phyloP scores from a whole-genome alignment of 2,888 invertebrate species.

The Drosophila diplacantha region DNA sequence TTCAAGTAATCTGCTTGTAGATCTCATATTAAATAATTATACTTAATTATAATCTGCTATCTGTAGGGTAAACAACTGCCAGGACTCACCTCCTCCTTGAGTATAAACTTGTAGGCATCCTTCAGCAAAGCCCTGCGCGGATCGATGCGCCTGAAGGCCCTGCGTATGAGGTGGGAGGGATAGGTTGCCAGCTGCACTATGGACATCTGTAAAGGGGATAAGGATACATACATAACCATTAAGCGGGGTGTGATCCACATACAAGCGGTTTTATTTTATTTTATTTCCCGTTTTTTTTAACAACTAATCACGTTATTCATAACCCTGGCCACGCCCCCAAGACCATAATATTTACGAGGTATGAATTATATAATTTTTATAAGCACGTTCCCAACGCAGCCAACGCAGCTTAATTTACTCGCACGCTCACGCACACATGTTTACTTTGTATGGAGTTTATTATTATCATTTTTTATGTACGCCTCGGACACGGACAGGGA shows the following conservation, averaged over 20 bases:
- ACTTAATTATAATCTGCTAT: background rate
- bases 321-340: constrained; percentile 54
- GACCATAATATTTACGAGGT: constrained; percentile 68
- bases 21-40: background rate
- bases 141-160: constrained; percentile 73
- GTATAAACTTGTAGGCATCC: constrained; percentile 74
- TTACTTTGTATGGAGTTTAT: constrained; percentile 71
- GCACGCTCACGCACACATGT: constrained; percentile 65
- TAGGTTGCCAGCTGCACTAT: constrained; percentile 73
- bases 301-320: constrained; percentile 73
- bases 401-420: constrained; percentile 66
- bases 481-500: constrained; percentile 34
- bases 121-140: constrained; percentile 61
- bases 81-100: constrained; percentile 75
- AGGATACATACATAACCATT: constrained; percentile 15
- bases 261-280: constrained; percentile 18
- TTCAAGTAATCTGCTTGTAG: background rate
- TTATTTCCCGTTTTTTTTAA: constrained; percentile 39
- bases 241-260: constrained; percentile 24
- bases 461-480: constrained; percentile 70
- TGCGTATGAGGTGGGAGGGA: constrained; percentile 76
- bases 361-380: constrained; percentile 72
- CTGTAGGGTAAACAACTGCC: background rate
- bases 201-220: constrained; percentile 62
- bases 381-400: constrained; percentile 62